Evolutionary conservation across 2,113 vertebrate species (phyloP), one percentile per base, ranked within the genome.

Genomic region (Gallinago undulata): DNA sequence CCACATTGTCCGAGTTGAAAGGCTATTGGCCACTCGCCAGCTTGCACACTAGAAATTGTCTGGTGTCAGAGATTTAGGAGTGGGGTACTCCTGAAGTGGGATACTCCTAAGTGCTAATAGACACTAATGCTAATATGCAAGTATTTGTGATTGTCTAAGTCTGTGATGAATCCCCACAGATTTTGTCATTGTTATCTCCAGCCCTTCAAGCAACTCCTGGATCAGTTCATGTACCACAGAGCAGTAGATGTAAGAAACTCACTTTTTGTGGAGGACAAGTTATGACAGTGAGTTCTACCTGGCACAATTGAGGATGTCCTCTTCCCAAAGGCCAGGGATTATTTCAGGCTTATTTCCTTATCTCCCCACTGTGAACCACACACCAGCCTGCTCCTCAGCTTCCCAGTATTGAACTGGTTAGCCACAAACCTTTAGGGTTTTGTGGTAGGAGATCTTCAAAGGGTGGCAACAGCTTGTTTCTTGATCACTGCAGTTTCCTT

Each of bases 11-110:
- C 5, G 8, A 30, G 6, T 83, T 47, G 11, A 5, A 31, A 59
- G 4, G 30, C 35, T 9, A 19, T 16, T 21, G 45, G 37, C 11
- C 21, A 3, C 59, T 84, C 63, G 37, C 56, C 3, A 0, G 3
- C 27, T 17, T 11, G 17, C 7, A 3, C 5, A 2, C 1, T 6
- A 24, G 41, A 86, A 77, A 9, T 50, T 4, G 0, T 15, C 35
- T 41, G 22, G 11, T 31, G 51, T 56, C 23, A n/a, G 18, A 39
- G 28, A 35, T 78, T 56, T 68, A 75, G 33, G 39, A 91, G 50
- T 7, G 18, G 17, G 27, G 31, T 45, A 47, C 19, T 47, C 47
- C 19, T 21, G 19, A 47, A 47, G 47, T 21, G 19, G 47, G 47
- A 11, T 48, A 48, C 47, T 48, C 47, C 47, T 6, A 22, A 92